A percentile compares a stretch with the other conserved stretches of the same genome.
These are phyloP conservation scores for Cranoglanis bouderius DNA, from an alignment of 2,113 vertebrate genomes.

Conservation along the genomic window DNA sequence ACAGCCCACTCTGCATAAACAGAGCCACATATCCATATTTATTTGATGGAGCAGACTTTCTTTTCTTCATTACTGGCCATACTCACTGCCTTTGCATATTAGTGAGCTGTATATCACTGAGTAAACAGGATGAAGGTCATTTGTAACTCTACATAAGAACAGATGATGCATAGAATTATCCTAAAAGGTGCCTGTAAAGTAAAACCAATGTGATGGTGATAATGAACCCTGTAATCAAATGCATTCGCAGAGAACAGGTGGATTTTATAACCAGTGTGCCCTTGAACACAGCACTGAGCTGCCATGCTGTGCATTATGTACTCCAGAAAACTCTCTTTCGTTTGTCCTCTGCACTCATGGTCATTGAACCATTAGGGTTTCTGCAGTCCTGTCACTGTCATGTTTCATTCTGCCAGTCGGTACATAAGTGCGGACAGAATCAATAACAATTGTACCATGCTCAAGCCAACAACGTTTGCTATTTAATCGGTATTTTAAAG, in stretches of 20 bases:
- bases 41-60: neutral
- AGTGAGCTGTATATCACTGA: neutral
- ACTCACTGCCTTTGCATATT: neutral
- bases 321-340: neutral
- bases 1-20: neutral
- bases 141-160: conserved; percentile 20
- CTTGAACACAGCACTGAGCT: neutral
- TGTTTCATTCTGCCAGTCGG: neutral
- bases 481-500: neutral
- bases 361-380: neutral
- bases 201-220: neutral
- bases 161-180: conserved; percentile 22
- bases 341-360: neutral
- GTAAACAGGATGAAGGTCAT: conserved; percentile 35
- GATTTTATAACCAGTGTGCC: neutral
- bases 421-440: neutral
- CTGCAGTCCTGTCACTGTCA: neutral
- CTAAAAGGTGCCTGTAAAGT: neutral
- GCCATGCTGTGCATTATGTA: neutral
- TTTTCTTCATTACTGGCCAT: neutral
- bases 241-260: neutral
- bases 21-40: neutral
- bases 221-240: conserved; percentile 27
- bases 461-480: neutral
- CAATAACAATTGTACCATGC: neutral